phyloP scores from a whole-genome alignment of 2,113 vertebrate genomes.

The Clarias batrachus region DNA sequence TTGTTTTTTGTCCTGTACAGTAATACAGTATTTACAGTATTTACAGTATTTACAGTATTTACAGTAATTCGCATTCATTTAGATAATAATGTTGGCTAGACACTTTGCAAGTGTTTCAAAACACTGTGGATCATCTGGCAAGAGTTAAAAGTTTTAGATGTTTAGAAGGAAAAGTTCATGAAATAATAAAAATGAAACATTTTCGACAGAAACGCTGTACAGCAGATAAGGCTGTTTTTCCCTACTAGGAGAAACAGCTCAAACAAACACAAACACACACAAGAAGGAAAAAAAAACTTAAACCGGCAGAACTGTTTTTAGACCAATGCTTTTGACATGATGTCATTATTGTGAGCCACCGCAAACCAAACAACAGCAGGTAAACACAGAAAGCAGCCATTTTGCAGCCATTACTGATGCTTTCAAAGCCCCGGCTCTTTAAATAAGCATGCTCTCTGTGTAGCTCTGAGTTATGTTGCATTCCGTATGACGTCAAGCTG shows the following conservation, averaged over 20 bases:
- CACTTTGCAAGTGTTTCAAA: conserved; percentile 12
- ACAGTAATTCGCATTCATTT: not conserved
- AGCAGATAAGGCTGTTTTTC: not conserved
- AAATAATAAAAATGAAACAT: not conserved
- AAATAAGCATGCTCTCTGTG: not conserved
- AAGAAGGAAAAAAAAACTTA: conserved; percentile 13
- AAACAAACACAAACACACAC: conserved; percentile 32
- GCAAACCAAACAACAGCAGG: conserved; percentile 54
- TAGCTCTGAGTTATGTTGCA: not conserved
- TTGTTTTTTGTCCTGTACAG: not conserved
- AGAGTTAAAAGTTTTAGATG: not conserved
- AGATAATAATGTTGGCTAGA: conserved; percentile 8
- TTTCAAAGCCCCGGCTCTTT: not conserved
- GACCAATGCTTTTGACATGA: conserved; percentile 60
- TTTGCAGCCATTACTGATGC: conserved; percentile 37
- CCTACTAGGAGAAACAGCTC: not conserved
- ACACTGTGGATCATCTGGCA: not conserved
- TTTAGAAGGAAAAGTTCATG: not conserved
- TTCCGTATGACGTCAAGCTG: conserved; percentile 23
- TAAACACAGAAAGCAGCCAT: conserved; percentile 52
- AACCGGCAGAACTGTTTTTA: conserved; percentile 53
- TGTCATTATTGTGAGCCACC: conserved; percentile 60
- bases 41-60: not conserved
- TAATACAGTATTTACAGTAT: no score
- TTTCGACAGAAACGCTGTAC: not conserved